These are phyloP conservation scores for Scotopteryx bipunctaria DNA, from an alignment of 2,888 invertebrate species.

Conservation along the genomic window DNA sequence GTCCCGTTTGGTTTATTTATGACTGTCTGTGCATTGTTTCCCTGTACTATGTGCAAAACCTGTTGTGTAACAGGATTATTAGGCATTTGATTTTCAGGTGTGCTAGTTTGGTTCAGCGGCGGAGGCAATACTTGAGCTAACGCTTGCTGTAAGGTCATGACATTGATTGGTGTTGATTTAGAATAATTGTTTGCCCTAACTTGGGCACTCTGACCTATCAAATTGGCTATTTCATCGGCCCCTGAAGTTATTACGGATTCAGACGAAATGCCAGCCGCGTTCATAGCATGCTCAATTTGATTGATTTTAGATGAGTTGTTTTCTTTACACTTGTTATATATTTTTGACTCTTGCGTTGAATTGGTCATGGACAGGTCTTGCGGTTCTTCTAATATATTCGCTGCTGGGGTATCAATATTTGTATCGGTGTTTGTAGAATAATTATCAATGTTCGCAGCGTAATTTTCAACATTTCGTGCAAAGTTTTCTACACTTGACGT, in stretches of 20 bases:
- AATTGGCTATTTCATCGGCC: conserved; percentile 76
- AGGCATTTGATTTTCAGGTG: conserved; percentile 55
- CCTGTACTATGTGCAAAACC: conserved; percentile 78
- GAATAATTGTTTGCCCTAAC: conserved; percentile 54
- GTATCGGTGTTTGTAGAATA: conserved; percentile 32
- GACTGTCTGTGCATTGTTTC: conserved; percentile 70
- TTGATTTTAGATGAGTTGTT: conserved; percentile 52
- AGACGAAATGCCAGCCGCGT: conserved; percentile 71
- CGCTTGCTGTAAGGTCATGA: conserved; percentile 76
- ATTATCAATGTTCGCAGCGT: conserved; percentile 35
- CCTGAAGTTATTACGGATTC: conserved; percentile 49
- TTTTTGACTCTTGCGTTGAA: conserved; percentile 18
- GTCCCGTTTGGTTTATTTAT: conserved; percentile 66
- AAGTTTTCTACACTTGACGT: conserved; percentile 23
- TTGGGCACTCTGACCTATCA: conserved; percentile 78
- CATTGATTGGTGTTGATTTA: conserved; percentile 65
- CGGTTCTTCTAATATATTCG: conserved; percentile 14
- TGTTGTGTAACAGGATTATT: conserved; percentile 52
- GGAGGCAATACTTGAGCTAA: conserved; percentile 76
- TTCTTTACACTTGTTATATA: conserved; percentile 8
- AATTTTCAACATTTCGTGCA: conserved; percentile 21
- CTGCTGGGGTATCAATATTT: conserved; percentile 7
- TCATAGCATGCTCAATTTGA: conserved; percentile 77
- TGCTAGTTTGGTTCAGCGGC: conserved; percentile 64
- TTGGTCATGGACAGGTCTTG: conserved; percentile 20